Evolutionary conservation across 1,140 invertebrate genomes (phyloP).

Genomic region (Acromyrmex heyeri): DNA sequence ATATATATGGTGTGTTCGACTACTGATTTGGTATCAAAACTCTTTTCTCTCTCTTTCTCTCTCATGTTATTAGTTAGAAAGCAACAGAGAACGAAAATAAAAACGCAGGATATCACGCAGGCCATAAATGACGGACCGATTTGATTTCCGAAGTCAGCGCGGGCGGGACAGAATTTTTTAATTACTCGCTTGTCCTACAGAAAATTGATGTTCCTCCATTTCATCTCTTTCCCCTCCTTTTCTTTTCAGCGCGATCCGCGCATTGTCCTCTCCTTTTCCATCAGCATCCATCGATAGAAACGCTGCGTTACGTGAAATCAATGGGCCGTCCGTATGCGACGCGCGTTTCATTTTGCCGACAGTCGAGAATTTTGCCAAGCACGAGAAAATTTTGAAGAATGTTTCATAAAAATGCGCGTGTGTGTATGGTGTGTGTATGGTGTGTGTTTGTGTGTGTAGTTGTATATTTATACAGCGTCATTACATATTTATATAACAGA

Average conservation of each 20-base stretch:
- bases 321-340: constrained; percentile 35
- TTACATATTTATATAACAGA: not conserved
- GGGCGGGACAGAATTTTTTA: constrained; percentile 53
- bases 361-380: no score
- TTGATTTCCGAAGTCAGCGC: constrained; percentile 37
- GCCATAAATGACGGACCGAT: constrained; percentile 36
- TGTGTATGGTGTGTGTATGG: no score
- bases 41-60: not conserved
- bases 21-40: constrained; percentile 3
- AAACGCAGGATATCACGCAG: constrained; percentile 34
- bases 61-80: not conserved
- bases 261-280: constrained; percentile 38
- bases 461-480: not conserved
- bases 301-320: constrained; percentile 55
- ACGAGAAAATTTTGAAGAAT: constrained; percentile 34
- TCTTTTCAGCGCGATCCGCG: not conserved
- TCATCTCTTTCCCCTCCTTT: not conserved
- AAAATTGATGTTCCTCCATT: constrained; percentile 51
- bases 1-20: not conserved
- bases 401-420: constrained; percentile 8
- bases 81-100: not conserved
- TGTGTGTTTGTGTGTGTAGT: no score
- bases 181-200: constrained; percentile 50
- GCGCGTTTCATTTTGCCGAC: constrained; percentile 49
- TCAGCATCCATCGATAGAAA: constrained; percentile 20